phyloP scores from a whole-genome alignment of 2,888 invertebrate genomes.

The Athetis lepigone region DNA sequence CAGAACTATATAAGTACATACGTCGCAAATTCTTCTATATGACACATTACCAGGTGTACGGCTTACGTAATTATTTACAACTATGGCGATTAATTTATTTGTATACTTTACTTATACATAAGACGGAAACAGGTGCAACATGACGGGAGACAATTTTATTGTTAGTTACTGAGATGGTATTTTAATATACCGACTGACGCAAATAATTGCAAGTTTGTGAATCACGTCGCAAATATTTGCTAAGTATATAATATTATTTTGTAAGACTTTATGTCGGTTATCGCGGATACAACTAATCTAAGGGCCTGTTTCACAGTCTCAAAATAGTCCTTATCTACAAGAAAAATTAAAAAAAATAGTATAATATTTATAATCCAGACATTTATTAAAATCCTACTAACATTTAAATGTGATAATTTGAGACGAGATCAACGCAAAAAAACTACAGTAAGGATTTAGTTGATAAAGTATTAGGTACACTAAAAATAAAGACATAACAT shows the following conservation, averaged over 20 bases:
- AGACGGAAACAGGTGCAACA: slow-evolving; percentile 56
- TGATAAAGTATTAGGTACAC: too few relatives aligned
- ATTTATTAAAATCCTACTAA: too few relatives aligned
- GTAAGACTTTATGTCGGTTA: too few relatives aligned
- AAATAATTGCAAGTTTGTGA: slow-evolving; percentile 38
- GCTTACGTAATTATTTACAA: slow-evolving; percentile 41
- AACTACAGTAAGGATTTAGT: too few relatives aligned
- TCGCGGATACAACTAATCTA: too few relatives aligned
- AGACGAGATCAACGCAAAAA: too few relatives aligned
- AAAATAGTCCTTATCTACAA: too few relatives aligned
- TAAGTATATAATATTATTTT: neutral
- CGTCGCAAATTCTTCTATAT: slow-evolving; percentile 10
- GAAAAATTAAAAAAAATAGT: too few relatives aligned
- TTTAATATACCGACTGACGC: slow-evolving; percentile 29
- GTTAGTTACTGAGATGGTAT: slow-evolving; percentile 38
- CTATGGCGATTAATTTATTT: slow-evolving; percentile 44
- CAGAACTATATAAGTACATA: slow-evolving; percentile 13
- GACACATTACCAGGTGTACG: slow-evolving; percentile 52
- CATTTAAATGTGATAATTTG: too few relatives aligned
- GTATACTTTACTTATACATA: slow-evolving; percentile 25
- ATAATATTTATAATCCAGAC: too few relatives aligned
- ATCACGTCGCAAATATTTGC: slow-evolving; percentile 30
- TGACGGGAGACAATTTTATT: slow-evolving; percentile 14
- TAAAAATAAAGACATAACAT: too few relatives aligned
- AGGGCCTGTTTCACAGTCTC: too few relatives aligned